phyloP scores from a whole-genome alignment of 2,797 vertebrate genomes.

The Siniperca obscura region DNA sequence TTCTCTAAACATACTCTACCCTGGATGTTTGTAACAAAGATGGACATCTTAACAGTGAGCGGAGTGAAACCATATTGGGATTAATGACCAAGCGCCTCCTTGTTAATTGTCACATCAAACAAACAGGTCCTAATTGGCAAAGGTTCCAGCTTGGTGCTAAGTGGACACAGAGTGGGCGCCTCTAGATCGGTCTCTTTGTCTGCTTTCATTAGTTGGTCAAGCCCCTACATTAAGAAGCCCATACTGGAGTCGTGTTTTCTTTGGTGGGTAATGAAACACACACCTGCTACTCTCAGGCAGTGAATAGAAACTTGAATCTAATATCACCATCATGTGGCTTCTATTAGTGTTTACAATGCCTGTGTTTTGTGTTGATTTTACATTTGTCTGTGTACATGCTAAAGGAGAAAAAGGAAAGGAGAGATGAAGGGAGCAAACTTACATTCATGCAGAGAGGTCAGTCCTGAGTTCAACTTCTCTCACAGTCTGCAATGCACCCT shows the following conservation, averaged over 20 bases:
- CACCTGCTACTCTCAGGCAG: slow-evolving; percentile 85
- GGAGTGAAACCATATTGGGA: slow-evolving; percentile 65
- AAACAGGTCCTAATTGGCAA: slow-evolving; percentile 84
- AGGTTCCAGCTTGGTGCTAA: slow-evolving; percentile 78
- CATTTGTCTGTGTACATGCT: slow-evolving; percentile 34
- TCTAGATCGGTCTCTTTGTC: slow-evolving; percentile 82
- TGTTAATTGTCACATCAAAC: slow-evolving; percentile 86
- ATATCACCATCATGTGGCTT: slow-evolving; percentile 76
- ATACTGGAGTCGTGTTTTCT: slow-evolving; percentile 77
- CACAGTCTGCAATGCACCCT: neutral
- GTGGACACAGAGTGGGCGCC: slow-evolving; percentile 77
- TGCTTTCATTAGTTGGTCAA: slow-evolving; percentile 83
- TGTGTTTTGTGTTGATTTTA: slow-evolving; percentile 69
- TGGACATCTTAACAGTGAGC: slow-evolving; percentile 47
- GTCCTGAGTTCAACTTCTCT: slow-evolving; percentile 41
- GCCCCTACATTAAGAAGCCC: slow-evolving; percentile 79
- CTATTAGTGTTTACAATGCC: slow-evolving; percentile 72
- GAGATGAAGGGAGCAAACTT: slow-evolving; percentile 30
- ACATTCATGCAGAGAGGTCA: slow-evolving; percentile 45
- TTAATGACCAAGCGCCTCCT: slow-evolving; percentile 71
- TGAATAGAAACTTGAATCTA: slow-evolving; percentile 83
- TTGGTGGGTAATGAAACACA: slow-evolving; percentile 81
- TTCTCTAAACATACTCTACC: neutral
- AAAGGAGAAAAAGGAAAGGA: neutral
- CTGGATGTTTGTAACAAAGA: slow-evolving; percentile 50